Conservation (phyloP, 2,888 invertebrate genomes). For the Chaetoderma sp. region DNA sequence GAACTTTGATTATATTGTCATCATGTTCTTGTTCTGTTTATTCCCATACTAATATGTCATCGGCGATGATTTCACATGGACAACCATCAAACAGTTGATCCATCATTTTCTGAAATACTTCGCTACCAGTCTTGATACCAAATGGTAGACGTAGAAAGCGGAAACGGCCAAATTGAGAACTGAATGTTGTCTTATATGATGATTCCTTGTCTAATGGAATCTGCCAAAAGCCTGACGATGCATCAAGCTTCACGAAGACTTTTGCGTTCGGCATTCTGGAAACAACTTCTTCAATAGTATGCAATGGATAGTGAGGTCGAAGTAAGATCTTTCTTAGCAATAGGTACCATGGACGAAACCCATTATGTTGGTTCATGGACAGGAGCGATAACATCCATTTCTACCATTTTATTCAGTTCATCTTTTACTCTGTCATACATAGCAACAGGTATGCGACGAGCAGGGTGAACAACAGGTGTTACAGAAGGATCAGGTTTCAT, state of each 20-base stretch:
- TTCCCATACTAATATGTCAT: slow-evolving; percentile 11
- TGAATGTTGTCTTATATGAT: slow-evolving; percentile 13
- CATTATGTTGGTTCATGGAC: no score
- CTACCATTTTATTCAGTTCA: slow-evolving; percentile 3
- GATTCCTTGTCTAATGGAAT: slow-evolving; percentile 14
- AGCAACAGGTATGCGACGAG: not conserved
- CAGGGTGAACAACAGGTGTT: slow-evolving; percentile 1
- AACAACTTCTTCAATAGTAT: slow-evolving; percentile 26
- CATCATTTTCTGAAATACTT: slow-evolving; percentile 10
- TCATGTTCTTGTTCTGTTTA: not conserved
- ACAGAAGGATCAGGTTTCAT: not conserved
- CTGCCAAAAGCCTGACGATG: slow-evolving; percentile 31
- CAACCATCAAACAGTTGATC: slow-evolving; percentile 15
- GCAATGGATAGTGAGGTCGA: no score
- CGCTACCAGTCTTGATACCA: slow-evolving; percentile 2
- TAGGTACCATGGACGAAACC: no score
- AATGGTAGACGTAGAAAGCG: not conserved
- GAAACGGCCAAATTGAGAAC: slow-evolving; percentile 10
- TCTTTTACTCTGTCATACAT: not conserved
- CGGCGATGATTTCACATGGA: slow-evolving; percentile 4
- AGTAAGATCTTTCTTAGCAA: no score
- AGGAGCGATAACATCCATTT: not conserved
- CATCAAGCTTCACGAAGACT: slow-evolving; percentile 27
- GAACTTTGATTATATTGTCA: not conserved
- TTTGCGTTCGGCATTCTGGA: slow-evolving; percentile 21